phyloP scores from a whole-genome alignment of 2,113 vertebrate genomes.

The Tylochromis polylepis region DNA sequence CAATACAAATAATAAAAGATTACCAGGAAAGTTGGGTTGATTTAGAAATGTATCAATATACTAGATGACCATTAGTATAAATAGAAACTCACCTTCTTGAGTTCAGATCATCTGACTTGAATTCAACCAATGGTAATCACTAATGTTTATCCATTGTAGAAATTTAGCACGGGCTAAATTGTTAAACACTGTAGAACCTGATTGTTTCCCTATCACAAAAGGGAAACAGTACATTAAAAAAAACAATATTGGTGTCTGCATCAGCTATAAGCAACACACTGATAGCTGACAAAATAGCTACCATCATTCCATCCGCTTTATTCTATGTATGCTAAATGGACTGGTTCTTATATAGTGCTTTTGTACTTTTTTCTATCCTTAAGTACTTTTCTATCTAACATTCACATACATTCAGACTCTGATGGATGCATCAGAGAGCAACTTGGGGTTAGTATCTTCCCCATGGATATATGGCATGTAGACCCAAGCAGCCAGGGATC shows the following conservation, averaged over 20 bases:
- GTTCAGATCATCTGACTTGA: not conserved
- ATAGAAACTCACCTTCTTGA: not conserved
- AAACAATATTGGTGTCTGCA: not conserved
- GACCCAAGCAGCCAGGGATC: not conserved
- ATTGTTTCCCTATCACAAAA: not conserved
- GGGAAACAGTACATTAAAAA: not conserved
- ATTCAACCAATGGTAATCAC: not conserved
- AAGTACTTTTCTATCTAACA: not conserved
- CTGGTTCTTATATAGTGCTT: not conserved
- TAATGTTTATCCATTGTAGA: not conserved
- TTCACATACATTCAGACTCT: not conserved
- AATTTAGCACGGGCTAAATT: not conserved
- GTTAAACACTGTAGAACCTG: too few species aligned
- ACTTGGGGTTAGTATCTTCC: not conserved
- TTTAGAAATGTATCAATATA: not conserved
- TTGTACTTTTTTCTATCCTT: not conserved
- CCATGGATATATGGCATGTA: not conserved
- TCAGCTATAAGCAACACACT: not conserved
- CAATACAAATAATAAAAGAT: not conserved
- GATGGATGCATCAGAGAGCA: not conserved
- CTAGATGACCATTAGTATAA: not conserved
- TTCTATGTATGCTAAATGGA: not conserved
- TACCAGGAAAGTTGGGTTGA: not conserved
- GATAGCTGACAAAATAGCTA: not conserved
- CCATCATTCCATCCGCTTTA: not conserved